Percentiles rank a stretch among this genome's conserved stretches.
Evolutionary conservation across 2,113 vertebrate genomes (phyloP).

Genomic region (Dicerorhinus sumatrensis): DNA sequence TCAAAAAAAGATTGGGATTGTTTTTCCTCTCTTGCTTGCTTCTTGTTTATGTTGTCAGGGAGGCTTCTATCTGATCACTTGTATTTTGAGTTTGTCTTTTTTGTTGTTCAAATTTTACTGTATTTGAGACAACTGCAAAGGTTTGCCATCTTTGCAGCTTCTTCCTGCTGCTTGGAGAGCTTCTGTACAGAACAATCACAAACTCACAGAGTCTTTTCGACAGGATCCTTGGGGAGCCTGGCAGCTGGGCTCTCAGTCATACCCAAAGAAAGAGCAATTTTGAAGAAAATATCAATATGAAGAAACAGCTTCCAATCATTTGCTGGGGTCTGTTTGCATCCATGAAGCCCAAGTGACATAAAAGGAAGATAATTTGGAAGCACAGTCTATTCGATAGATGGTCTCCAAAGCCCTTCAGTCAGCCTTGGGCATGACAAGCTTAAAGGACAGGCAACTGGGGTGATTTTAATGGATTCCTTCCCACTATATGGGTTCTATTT

Average conservation of each 20-base stretch:
- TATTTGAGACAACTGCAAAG: background rate
- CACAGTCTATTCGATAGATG: background rate
- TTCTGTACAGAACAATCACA: background rate
- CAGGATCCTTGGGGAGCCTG: rapidly evolving
- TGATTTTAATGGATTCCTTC: rapidly evolving
- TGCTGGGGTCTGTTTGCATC: background rate
- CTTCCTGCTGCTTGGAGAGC: background rate
- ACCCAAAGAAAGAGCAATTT: background rate
- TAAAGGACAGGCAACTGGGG: background rate
- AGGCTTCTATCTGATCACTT: too few species aligned
- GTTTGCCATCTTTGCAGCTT: background rate
- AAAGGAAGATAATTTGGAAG: background rate
- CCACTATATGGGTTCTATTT: background rate
- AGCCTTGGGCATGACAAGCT: background rate
- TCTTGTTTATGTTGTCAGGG: background rate
- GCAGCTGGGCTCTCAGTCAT: background rate
- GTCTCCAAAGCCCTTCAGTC: background rate
- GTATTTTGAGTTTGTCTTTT: background rate
- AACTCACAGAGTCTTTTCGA: too few species aligned
- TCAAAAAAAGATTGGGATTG: background rate
- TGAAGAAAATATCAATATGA: background rate
- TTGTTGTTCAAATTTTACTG: background rate
- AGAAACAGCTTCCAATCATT: background rate
- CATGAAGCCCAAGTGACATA: rapidly evolving
- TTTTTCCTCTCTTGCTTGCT: background rate